Evolutionary conservation across 2,113 vertebrate genomes (phyloP), one percentile per base, ranked within the genome.

Genomic region (Ancistrus triradiatus): DNA sequence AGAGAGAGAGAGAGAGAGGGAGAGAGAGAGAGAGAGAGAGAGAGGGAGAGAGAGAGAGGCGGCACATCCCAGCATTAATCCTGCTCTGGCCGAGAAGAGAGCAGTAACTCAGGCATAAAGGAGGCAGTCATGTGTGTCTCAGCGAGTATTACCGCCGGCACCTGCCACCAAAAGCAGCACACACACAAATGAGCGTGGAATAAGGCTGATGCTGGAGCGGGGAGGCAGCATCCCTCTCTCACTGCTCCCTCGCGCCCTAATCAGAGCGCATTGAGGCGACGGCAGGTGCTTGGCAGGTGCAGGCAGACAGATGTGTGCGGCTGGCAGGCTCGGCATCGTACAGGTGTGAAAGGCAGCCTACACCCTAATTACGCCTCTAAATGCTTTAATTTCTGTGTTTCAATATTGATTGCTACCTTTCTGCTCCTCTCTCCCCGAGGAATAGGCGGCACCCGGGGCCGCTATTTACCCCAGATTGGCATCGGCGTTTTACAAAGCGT

Each of bases 221-320:
- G 60, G 43, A 60, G 58, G 58, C 7, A 27, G 58, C 46, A 27
- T 47, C 18, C 27, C 58, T 60, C 25, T 47, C 4, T 19, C 42
- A 13, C 47, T 14, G 90, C 92, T 86, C 87, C 86, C 88, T 88
- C 88, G 91, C 90, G 91, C 89, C 92, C 94, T 93, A 98, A 98
- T 98, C 95, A 98, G 89, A 94, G 91, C 78, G 89, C 91, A 97
- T 98, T 98, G 96, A 98, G 90, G 89, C 75, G 85, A 38, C 84
- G 94, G 89, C 95, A 98, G 95, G 96, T 98, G 96, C 79, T 91
- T 98, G 95, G 96, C 96, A 98, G 96, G 95, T 98, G 95, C 89
- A 90, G 84, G 83, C 84, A 84, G 88, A 89, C 95, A 98, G 95
- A 95, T 98, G 95, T 93, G 90, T 78, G 81, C 82, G 79, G 85